Conservation (phyloP, 2,888 invertebrate genomes). For the Tipula unca region DNA sequence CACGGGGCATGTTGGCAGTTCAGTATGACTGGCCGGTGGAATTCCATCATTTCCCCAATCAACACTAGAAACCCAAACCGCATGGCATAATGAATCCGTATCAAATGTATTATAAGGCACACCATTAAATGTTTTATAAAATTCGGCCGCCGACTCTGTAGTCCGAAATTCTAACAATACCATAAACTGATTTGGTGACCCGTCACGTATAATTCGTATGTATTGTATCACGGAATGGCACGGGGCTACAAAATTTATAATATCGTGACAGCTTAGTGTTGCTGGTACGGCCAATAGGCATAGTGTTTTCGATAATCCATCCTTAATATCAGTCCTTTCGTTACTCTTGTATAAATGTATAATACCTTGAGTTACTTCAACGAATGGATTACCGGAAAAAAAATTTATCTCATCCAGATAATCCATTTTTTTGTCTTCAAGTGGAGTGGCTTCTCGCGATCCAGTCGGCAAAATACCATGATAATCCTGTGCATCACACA, state of each 20-base stretch:
- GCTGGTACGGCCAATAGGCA: slow-evolving; percentile 87
- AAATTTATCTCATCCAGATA: slow-evolving; percentile 59
- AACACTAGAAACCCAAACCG: slow-evolving; percentile 91
- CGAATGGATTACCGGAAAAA: slow-evolving; percentile 93
- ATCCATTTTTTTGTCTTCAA: slow-evolving; percentile 34
- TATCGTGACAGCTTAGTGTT: slow-evolving; percentile 84
- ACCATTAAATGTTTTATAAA: slow-evolving; percentile 89
- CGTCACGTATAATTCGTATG: slow-evolving; percentile 84
- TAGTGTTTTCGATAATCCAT: slow-evolving; percentile 69
- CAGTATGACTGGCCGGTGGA: slow-evolving; percentile 72
- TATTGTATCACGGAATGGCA: slow-evolving; percentile 84
- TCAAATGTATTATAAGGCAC: slow-evolving; percentile 89
- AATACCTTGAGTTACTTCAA: slow-evolving; percentile 94
- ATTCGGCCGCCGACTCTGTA: slow-evolving; percentile 77
- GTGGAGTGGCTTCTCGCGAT: slow-evolving; percentile 48
- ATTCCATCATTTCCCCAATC: slow-evolving; percentile 74
- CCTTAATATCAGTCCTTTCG: slow-evolving; percentile 62
- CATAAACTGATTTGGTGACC: slow-evolving; percentile 96
- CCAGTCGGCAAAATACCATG: slow-evolving; percentile 53
- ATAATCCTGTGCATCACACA: slow-evolving; percentile 39
- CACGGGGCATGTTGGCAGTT: slow-evolving; percentile 90
- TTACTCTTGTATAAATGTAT: slow-evolving; percentile 96
- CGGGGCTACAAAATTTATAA: slow-evolving; percentile 89
- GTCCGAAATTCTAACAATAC: slow-evolving; percentile 77
- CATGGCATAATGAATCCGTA: slow-evolving; percentile 81